phyloP scores from a whole-genome alignment of 2,888 invertebrate genomes.

The Xestia ashworthii region DNA sequence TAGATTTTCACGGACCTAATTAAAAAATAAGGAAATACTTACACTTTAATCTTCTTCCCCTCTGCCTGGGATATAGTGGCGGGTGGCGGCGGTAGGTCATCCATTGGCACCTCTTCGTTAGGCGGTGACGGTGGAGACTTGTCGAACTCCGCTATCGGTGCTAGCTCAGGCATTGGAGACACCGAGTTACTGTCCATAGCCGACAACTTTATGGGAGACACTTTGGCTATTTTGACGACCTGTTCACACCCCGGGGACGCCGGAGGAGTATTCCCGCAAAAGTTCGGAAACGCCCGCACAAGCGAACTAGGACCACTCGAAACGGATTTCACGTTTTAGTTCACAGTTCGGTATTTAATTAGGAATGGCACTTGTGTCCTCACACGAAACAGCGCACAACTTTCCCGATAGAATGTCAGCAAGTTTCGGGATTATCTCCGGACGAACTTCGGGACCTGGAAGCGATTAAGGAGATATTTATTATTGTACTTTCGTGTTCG shows the following conservation, averaged over 20 bases:
- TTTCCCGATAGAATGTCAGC: slow-evolving; percentile 69
- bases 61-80: slow-evolving; percentile 91
- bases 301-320: slow-evolving; percentile 42
- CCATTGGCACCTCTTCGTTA: slow-evolving; percentile 91
- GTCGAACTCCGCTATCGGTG: slow-evolving; percentile 93
- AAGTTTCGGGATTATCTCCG: slow-evolving; percentile 74
- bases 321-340: slow-evolving; percentile 54
- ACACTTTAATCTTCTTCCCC: slow-evolving; percentile 90
- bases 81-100: slow-evolving; percentile 92
- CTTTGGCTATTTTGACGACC: slow-evolving; percentile 84
- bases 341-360: slow-evolving; percentile 64
- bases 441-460: slow-evolving; percentile 76
- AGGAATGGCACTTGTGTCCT: slow-evolving; percentile 50
- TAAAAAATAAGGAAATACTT: slow-evolving; percentile 71
- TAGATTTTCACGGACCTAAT: background rate
- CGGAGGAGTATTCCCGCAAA: slow-evolving; percentile 76
- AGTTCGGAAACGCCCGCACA: slow-evolving; percentile 47
- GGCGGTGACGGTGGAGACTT: slow-evolving; percentile 93
- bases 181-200: slow-evolving; percentile 93
- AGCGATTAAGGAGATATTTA: slow-evolving; percentile 78
- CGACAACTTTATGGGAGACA: slow-evolving; percentile 90
- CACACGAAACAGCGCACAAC: slow-evolving; percentile 59
- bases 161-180: slow-evolving; percentile 92
- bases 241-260: slow-evolving; percentile 78
- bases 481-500: slow-evolving; percentile 66